Conservation (phyloP, 2,113 vertebrate species). For the Hemichromis elongatus region DNA sequence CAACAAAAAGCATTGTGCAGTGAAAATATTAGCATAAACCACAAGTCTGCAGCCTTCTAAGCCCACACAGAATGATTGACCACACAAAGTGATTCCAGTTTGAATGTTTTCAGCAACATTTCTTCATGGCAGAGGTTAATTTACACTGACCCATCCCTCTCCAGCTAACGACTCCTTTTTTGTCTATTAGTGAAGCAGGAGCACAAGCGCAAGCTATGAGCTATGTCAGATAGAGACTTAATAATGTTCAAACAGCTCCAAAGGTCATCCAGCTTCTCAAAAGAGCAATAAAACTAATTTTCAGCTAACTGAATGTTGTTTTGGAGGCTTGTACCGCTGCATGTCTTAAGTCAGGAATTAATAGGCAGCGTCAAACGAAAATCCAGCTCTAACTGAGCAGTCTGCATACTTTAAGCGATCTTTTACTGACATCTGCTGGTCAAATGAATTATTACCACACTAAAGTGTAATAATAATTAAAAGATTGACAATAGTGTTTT, state of each 20-base stretch:
- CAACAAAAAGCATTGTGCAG: neutral
- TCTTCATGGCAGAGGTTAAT: slow-evolving; percentile 8
- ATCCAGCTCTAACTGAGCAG: neutral
- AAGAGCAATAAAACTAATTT: neutral
- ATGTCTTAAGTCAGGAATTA: neutral
- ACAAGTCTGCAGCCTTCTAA: neutral
- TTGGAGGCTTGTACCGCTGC: neutral
- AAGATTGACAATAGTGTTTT: neutral
- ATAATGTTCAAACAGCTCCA: neutral
- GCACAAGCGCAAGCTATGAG: neutral
- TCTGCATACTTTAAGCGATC: neutral
- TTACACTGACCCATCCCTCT: neutral
- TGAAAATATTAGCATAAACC: neutral
- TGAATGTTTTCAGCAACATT: neutral
- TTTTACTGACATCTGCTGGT: slow-evolving; percentile 59
- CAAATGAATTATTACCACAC: neutral
- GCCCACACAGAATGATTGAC: neutral
- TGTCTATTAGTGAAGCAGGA: neutral
- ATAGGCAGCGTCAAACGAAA: neutral
- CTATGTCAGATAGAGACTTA: neutral
- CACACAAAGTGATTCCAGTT: neutral
- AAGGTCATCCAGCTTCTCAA: neutral
- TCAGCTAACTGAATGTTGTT: neutral
- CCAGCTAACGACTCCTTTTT: neutral
- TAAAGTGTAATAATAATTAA: neutral